Conservation (phyloP, 2,113 vertebrate genomes). For the Lates calcarifer region DNA sequence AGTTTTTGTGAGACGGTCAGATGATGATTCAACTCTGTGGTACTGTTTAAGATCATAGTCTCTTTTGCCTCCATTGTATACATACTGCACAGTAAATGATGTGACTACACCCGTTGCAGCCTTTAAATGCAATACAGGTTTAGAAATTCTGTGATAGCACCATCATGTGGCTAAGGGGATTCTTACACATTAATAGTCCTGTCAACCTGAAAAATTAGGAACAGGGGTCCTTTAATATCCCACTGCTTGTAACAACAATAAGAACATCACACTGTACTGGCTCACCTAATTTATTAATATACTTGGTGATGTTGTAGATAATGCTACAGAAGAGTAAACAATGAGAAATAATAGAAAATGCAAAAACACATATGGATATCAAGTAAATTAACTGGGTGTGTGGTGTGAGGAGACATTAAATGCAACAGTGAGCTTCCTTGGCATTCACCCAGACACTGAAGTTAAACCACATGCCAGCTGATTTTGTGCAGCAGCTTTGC, state of each 20-base stretch:
- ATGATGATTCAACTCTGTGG: background rate
- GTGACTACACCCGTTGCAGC: too few species aligned
- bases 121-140: too few species aligned
- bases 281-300: background rate
- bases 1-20: background rate
- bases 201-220: too few species aligned
- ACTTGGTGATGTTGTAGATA: too few species aligned
- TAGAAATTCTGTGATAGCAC: background rate
- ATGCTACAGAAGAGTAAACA: background rate
- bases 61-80: too few species aligned
- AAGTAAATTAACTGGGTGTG: too few species aligned
- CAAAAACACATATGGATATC: background rate
- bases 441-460: background rate
- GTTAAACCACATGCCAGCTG: background rate
- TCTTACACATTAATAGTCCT: too few species aligned
- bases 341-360: background rate
- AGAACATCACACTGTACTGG: background rate
- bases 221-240: too few species aligned
- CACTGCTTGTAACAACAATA: background rate
- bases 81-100: too few species aligned
- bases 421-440: too few species aligned
- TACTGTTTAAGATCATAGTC: background rate
- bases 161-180: too few species aligned
- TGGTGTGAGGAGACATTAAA: too few species aligned
- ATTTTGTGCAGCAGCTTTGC: slow-evolving; percentile 8